Conservation (phyloP, 2,797 vertebrate genomes). For the Cetoscarus ocellatus region DNA sequence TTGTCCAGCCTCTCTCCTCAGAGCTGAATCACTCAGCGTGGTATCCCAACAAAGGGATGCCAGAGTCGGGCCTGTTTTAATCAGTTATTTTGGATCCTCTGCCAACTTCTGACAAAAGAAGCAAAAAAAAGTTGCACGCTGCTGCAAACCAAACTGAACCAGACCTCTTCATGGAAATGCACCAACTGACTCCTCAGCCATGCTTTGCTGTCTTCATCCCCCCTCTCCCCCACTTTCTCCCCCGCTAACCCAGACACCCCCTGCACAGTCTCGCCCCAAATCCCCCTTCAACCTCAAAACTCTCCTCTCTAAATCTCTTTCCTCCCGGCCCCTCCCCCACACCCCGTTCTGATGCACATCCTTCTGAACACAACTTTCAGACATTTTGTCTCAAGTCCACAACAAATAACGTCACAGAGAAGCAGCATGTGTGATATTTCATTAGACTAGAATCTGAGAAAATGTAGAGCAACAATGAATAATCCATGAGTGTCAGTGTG, state of each 20-base stretch:
- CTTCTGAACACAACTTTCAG: not conserved
- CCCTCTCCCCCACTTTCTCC: not conserved
- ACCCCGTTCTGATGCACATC: not conserved
- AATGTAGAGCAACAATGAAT: too few species aligned
- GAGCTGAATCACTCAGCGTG: too few species aligned
- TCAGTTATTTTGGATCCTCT: too few species aligned
- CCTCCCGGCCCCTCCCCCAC: not conserved
- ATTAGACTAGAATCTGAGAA: not conserved
- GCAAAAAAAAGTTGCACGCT: too few species aligned
- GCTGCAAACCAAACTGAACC: too few species aligned
- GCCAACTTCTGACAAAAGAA: too few species aligned
- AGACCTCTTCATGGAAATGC: too few species aligned
- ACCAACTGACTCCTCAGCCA: slow-evolving; percentile 16
- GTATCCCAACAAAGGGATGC: too few species aligned
- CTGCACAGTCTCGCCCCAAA: slow-evolving; percentile 59
- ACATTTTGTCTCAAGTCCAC: not conserved
- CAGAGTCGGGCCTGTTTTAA: too few species aligned
- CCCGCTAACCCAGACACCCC: slow-evolving; percentile 71
- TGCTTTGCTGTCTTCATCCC: not conserved
- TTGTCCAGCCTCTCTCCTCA: too few species aligned
- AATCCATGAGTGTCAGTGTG: not conserved
- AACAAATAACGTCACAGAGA: not conserved
- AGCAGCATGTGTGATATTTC: not conserved
- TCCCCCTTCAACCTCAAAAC: slow-evolving; percentile 52
- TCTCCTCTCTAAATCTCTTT: slow-evolving; percentile 47